Evolutionary conservation across 2,888 invertebrate genomes (phyloP), one percentile per base, ranked within the genome.

Genomic region (Acrobasis suavella): DNA sequence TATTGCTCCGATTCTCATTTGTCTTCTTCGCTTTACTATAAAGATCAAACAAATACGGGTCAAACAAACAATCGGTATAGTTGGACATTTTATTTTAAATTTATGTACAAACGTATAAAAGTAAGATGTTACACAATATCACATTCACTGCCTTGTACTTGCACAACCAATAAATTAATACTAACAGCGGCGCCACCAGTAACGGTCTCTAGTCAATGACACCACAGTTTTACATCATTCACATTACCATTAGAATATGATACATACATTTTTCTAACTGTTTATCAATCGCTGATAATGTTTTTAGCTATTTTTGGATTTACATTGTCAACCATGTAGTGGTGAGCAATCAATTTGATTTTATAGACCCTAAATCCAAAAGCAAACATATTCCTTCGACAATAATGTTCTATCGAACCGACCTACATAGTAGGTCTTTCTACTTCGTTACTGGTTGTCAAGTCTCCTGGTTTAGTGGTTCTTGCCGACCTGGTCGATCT

Each of bases 401-500:
- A 32, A 32, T n/a, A 32, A 32, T 32, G 8, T 2, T 32, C 32
- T 32, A 32, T 32, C 32, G 32, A 32, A 32, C 32, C 32, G 39
- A 42, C 56, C 56, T 56, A 56, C 56, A 56, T 22, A 56, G 56
- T 56, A 56, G 56, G 15, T 56, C 22, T 42, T 16, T 8, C 32
- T 32, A 38, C 38, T 50, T 64, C 72, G 60, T 63, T 50, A 66
- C 65, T 64, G 60, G 60, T 61, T 58, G 58, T 52, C 58, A 62
- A 51, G 12, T 62, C 5, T 9, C 17, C 50, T 55, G 62, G 16
- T 42, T 71, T 83, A 87, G 78, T 94, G 94, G 8, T 32, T 32
- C 73, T 93, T 94, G 72, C 97, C 97, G 75, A 97, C 95, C 87
- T 96, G 95, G 85, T 97, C 97, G 75, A 97, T 95, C 89, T 97